These are phyloP conservation scores for Chalcosyrphus nemorum DNA, from an alignment of 2,888 invertebrate genomes.

Conservation along the genomic window DNA sequence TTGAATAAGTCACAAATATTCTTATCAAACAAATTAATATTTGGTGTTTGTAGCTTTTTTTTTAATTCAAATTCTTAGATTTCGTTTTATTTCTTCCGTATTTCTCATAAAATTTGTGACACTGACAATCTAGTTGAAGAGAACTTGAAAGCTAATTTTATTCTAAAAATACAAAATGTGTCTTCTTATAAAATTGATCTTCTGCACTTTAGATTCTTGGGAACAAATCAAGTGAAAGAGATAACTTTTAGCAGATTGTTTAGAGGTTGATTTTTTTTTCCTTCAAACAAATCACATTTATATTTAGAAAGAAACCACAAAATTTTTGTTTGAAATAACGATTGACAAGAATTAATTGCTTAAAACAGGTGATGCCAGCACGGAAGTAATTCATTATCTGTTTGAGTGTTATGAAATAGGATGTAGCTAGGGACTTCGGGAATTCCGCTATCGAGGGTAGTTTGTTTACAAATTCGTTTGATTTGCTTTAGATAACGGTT, in stretches of 20 bases:
- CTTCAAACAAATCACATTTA: slow-evolving; percentile 3
- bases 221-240: slow-evolving; percentile 24
- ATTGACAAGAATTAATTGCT: slow-evolving; percentile 11
- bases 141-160: not conserved
- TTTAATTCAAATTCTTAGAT: not conserved
- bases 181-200: not conserved
- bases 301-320: slow-evolving; percentile 22
- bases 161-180: slow-evolving; percentile 12
- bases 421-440: slow-evolving; percentile 3
- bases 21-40: not conserved
- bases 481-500: not conserved
- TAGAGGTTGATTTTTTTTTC: not conserved
- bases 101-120: not conserved
- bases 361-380: slow-evolving; percentile 4
- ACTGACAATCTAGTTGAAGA: not conserved
- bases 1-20: not conserved
- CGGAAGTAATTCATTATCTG: slow-evolving; percentile 12
- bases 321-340: not conserved
- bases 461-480: not conserved
- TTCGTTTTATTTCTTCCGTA: not conserved
- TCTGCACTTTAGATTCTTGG: not conserved
- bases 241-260: slow-evolving; percentile 18
- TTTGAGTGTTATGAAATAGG: slow-evolving; percentile 7
- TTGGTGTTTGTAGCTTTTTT: not conserved
- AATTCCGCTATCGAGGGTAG: not conserved